Base-by-base conservation (phyloP, 2,888 invertebrate species). In the Drosophila paranaensis region DNA sequence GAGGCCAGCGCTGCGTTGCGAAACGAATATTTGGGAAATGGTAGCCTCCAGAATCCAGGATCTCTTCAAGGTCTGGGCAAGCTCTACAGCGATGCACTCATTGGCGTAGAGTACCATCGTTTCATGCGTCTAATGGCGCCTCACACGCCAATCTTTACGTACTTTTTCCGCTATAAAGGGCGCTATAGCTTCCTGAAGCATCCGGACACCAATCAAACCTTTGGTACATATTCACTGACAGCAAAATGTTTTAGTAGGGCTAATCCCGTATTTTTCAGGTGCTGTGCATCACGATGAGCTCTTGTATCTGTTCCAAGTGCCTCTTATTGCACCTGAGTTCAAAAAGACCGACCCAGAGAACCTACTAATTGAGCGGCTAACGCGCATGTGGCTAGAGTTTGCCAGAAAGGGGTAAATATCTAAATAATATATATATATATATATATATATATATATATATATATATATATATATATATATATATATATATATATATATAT, bases 161-260 rank as follows among this genome's bases (percentile, higher is more conserved):
- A 95, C 85, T 91, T 94, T 61, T 95, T 95, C 77, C 93, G 93
- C 2, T 95, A 94, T 83, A 93, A 94, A 71, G 95, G 95, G 16
- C 93, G 94, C 69, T 94, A 93, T 79, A 95, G 95, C 81, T 93
- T 93, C 82, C 93, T 84, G 57, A 93, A 93, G 67, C 93, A 94
- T 8, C 93, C 92, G 2, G 71, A 74, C 2, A 89, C 63, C 9
- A 83, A 89, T 60, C 92, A 93, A 75, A 93, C 94, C 2, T 91
- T 92, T 60, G 94, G 95, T 94, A 84, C 1, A 16, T 4, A 6
- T 6, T 14, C 0, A 3, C 3, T 6, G 0, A 0, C 13, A 9
- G n/a, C 1, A 14, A 39, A 1, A 25, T 39, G 10, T 42, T 35
- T 1, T 0, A 10, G 8, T 6, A 0, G 0, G 6, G 0, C 20